Evolutionary conservation across 2,888 invertebrate genomes (phyloP), one percentile per base, ranked within the genome.

Genomic region (Lasioglossum leucozonium): DNA sequence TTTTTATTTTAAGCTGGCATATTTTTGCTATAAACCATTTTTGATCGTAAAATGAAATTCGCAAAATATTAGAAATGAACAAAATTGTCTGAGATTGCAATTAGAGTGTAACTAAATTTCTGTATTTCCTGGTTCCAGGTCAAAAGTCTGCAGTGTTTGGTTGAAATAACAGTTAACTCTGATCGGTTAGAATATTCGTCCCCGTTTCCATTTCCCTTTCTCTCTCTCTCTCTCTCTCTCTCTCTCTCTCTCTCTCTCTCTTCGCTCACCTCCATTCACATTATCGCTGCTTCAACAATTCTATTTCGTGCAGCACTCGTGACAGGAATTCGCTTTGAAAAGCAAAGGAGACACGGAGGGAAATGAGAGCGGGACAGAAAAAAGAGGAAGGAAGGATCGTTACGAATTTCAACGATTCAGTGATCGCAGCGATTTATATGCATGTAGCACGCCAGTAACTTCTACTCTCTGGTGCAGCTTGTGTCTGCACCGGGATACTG

Each of bases 391-490:
- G 73, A 67, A 69, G 69, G 84, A 77, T 84, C 83, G 77, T 84
- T 84, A 84, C 83, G 83, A 73, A 84, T 84, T 84, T 84, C 83
- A 84, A 84, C 84, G 83, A 84, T 37, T 77, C 77, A 26, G 67
- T 84, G 83, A 84, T 84, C 83, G 84, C 84, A 84, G 72, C 83
- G 84, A 84, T 84, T 84, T 84, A 84, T 84, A 84, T 44, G 83
- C 67, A 84, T 69, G 83, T 40, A 69, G 44, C 67, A 67, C 83
- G 83, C 84, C 76, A 83, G 51, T 65, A 65, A 65, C 65, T 65
- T 65, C 65, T 65, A 65, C 34, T 65, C 65, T 65, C 65, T 65
- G 34, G 30, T 34, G 65, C 16, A 65, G 34, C 65, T 65, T 65
- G 65, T 65, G 65, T 65, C 65, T 65, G 34, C 65, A 18, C 30